phyloP scores from a whole-genome alignment of 2,113 vertebrate genomes.

The Salvelinus fontinalis region DNA sequence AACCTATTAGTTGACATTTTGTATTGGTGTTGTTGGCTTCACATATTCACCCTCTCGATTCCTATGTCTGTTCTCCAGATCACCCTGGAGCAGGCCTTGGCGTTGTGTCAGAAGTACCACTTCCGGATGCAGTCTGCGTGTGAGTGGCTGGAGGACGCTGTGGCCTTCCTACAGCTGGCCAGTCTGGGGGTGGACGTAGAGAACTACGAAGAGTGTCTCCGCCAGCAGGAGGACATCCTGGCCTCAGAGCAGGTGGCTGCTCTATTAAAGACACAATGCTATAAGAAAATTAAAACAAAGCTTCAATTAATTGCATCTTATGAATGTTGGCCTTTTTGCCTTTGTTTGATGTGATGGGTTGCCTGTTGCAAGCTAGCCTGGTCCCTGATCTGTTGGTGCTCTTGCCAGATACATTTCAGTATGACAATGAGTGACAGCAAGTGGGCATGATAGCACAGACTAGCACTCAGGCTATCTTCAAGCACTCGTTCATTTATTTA shows the following conservation, averaged over 20 bases:
- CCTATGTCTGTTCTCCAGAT: constrained; percentile 72
- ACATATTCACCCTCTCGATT: not conserved
- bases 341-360: no score
- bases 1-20: not conserved
- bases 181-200: constrained; percentile 89
- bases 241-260: constrained; percentile 71
- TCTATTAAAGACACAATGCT: no score
- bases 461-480: no score
- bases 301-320: no score
- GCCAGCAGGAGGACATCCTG: constrained; percentile 86
- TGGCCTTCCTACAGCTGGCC: constrained; percentile 84
- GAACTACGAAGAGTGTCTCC: constrained; percentile 87
- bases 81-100: constrained; percentile 82
- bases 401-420: no score
- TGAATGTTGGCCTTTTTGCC: no score
- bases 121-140: constrained; percentile 85
- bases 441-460: no score
- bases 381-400: no score
- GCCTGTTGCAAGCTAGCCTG: no score
- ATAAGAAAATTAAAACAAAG: no score
- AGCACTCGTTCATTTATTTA: no score
- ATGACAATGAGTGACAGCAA: no score
- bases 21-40: not conserved
- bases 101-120: constrained; percentile 86
- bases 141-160: constrained; percentile 93